Evolutionary conservation across 2,797 vertebrate genomes (phyloP).

Genomic region (Coregonus sp.): DNA sequence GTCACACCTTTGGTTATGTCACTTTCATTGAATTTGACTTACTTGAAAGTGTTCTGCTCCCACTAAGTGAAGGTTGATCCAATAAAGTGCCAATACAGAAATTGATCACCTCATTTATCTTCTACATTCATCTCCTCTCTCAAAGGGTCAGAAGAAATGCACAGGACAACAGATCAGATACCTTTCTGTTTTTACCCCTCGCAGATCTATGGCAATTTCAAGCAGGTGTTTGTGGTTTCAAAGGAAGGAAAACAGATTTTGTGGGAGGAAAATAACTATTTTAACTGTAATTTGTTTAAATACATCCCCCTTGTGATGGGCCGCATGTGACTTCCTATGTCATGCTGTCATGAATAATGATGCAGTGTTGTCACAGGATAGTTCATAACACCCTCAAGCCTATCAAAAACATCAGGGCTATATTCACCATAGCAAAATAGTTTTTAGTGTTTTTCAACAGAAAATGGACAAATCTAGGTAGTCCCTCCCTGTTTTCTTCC

Average conservation of each 20-base stretch:
- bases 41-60: slow-evolving; percentile 10
- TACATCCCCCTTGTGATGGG: slow-evolving; percentile 66
- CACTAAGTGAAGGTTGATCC: slow-evolving; percentile 14
- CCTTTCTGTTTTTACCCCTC: slow-evolving; percentile 12
- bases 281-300: slow-evolving; percentile 66
- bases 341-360: slow-evolving; percentile 53
- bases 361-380: slow-evolving; percentile 69
- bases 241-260: slow-evolving; percentile 18
- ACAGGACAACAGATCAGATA: slow-evolving; percentile 7
- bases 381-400: slow-evolving; percentile 43
- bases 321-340: slow-evolving; percentile 76
- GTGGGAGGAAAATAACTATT: slow-evolving; percentile 24
- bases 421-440: not conserved
- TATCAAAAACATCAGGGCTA: slow-evolving; percentile 38
- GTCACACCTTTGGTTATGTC: not conserved
- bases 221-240: slow-evolving; percentile 9
- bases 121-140: not conserved
- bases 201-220: slow-evolving; percentile 38
- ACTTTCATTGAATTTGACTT: no score
- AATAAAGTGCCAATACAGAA: slow-evolving; percentile 16
- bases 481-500: not conserved
- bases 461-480: no score
- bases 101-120: slow-evolving; percentile 40
- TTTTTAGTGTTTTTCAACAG: no score
- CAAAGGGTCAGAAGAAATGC: slow-evolving; percentile 2